phyloP scores from a whole-genome alignment of 2,113 vertebrate genomes.

The Erythrocebus patas region DNA sequence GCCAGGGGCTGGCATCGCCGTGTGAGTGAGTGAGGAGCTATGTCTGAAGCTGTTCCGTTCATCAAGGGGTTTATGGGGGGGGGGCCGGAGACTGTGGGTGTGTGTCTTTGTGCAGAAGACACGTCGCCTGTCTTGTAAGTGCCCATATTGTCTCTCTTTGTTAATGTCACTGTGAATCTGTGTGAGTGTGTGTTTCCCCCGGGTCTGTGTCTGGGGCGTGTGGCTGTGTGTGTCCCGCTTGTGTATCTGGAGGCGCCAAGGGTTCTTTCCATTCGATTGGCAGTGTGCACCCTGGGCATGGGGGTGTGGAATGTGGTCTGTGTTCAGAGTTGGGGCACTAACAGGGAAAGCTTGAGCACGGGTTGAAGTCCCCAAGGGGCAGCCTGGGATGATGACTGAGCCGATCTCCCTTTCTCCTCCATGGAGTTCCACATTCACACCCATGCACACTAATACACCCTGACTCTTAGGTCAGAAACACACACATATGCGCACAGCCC shows the following conservation, averaged over 20 bases:
- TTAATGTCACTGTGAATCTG: constrained; percentile 36
- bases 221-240: not conserved
- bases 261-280: not conserved
- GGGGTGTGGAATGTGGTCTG: not conserved
- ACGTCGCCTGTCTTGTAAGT: not conserved
- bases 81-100: not conserved
- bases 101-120: constrained; percentile 64
- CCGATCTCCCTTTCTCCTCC: not conserved
- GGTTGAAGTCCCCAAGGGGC: not conserved
- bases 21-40: not conserved
- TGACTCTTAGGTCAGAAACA: not conserved
- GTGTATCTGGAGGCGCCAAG: not conserved
- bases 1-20: not conserved
- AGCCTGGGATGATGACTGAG: not conserved
- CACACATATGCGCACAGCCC: not conserved
- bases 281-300: not conserved
- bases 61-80: not conserved
- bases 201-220: constrained; percentile 4
- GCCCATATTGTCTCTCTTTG: constrained; percentile 58
- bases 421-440: not conserved
- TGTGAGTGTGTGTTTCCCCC: not conserved
- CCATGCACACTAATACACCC: not conserved
- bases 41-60: not conserved
- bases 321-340: not conserved
- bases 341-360: not conserved